phyloP scores from a whole-genome alignment of 2,113 vertebrate genomes.

The Pholis gunnellus region DNA sequence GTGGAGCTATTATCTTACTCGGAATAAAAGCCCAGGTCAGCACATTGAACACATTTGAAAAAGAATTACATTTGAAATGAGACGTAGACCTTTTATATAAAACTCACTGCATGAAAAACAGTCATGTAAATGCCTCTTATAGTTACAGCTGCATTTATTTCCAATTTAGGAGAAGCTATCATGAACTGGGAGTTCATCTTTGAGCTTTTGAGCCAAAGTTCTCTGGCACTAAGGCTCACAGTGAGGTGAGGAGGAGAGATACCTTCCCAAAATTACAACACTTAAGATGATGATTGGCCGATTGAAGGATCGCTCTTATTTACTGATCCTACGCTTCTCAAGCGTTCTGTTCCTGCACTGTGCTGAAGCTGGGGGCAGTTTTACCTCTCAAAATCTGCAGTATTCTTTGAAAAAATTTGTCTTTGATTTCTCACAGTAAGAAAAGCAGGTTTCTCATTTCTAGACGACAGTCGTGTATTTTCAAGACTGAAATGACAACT shows the following conservation, averaged over 20 bases:
- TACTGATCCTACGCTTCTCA: neutral
- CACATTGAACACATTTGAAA: neutral
- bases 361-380: neutral
- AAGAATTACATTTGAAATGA: neutral
- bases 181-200: neutral
- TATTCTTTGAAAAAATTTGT: neutral
- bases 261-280: neutral
- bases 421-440: neutral
- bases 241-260: neutral
- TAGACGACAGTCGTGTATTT: neutral
- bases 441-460: neutral
- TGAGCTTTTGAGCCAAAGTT: neutral
- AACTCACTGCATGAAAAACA: neutral
- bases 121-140: neutral
- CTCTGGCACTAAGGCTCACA: neutral
- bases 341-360: neutral
- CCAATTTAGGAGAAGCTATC: neutral
- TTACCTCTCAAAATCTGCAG: neutral
- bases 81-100: neutral
- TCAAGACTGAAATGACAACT: neutral
- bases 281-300: neutral
- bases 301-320: neutral
- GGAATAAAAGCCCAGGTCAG: neutral
- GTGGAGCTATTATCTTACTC: conserved; percentile 4
- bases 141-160: neutral